These are phyloP conservation scores for Catostomus latipinnis DNA, from an alignment of 2,797 vertebrate genomes.

Conservation along the genomic window DNA sequence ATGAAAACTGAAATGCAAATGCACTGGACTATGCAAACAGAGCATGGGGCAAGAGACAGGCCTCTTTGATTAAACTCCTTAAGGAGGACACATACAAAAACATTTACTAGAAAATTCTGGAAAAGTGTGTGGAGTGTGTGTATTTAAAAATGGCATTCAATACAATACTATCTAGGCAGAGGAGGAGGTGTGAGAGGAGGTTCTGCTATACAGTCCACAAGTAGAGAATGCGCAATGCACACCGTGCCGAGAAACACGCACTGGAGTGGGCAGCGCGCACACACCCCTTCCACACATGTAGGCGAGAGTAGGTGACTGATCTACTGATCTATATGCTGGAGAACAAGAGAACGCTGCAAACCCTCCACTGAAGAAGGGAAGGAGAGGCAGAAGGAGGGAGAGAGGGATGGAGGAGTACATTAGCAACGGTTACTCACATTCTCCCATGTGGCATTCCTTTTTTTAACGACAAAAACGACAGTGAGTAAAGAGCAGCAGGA, in stretches of 20 bases:
- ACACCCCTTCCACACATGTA: conserved; percentile 15
- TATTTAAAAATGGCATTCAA: neutral
- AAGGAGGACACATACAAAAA: neutral
- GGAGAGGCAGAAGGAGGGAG: conserved; percentile 6
- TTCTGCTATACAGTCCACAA: neutral
- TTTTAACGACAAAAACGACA: conserved; percentile 32
- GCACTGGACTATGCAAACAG: neutral
- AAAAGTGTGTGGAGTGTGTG: neutral
- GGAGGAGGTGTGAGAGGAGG: neutral
- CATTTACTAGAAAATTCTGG: neutral
- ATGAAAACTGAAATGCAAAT: conserved; percentile 28
- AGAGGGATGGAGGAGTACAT: neutral
- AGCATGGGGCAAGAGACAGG: neutral
- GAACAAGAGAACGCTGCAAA: conserved; percentile 1
- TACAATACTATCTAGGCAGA: conserved; percentile 10
- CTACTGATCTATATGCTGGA: conserved; percentile 28
- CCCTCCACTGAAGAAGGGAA: neutral
- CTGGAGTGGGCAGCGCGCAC: conserved; percentile 5
- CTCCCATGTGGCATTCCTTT: conserved; percentile 9
- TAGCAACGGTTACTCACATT: conserved; percentile 35
- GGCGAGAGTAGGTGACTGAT: conserved; percentile 19
- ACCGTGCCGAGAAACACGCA: neutral
- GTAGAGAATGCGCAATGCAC: neutral
- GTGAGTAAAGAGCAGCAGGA: neutral
- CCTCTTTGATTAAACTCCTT: neutral